These are phyloP conservation scores for Hypanus sabinus DNA, from an alignment of 2,113 vertebrate species.

Conservation along the genomic window DNA sequence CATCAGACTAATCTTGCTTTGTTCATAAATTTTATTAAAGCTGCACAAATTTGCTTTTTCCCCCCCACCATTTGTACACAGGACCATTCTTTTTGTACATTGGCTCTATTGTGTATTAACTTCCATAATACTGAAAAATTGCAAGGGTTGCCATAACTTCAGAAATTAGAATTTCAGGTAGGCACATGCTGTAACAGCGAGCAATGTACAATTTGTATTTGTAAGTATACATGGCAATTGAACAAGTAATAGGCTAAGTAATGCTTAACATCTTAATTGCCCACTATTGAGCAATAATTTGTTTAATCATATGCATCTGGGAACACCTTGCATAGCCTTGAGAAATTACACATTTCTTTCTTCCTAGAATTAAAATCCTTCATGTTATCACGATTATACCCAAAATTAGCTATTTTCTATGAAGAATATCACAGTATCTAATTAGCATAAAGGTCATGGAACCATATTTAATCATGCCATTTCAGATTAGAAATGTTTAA, in stretches of 20 bases:
- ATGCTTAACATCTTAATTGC: not conserved
- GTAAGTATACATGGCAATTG: not conserved
- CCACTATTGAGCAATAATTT: not conserved
- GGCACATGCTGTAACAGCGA: not conserved
- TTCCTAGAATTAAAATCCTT: not conserved
- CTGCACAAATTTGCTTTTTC: not conserved
- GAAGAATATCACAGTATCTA: not conserved
- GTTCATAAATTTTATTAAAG: conserved; percentile 5
- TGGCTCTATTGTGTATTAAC: not conserved
- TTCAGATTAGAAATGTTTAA: too few relatives aligned
- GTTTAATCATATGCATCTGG: not conserved
- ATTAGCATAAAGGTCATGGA: not conserved
- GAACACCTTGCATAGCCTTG: not conserved
- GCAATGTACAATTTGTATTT: not conserved
- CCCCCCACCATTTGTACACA: not conserved
- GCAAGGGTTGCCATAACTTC: not conserved
- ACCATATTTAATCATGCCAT: too few relatives aligned
- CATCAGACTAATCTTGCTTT: not conserved
- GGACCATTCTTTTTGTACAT: not conserved
- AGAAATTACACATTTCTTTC: not conserved
- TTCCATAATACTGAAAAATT: not conserved
- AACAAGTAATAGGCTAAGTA: not conserved
- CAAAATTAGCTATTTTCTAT: not conserved
- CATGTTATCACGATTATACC: not conserved
- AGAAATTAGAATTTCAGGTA: not conserved